Percentiles rank a stretch among this genome's conserved stretches.
Conservation (phyloP, 1,140 invertebrate genomes). For the Rhyacophila brunnea region DNA sequence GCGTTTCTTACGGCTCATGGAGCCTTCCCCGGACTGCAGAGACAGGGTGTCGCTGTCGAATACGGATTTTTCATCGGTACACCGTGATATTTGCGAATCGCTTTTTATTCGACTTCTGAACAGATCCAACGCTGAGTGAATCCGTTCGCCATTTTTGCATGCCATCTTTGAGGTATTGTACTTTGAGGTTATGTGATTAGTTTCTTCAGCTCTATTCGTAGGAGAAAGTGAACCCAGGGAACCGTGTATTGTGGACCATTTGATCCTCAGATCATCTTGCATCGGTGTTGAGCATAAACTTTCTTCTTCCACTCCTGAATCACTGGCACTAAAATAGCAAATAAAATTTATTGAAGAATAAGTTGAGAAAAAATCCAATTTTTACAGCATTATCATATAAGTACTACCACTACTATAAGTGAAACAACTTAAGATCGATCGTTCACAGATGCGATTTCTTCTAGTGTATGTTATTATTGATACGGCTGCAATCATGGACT, state of each 20-base stretch:
- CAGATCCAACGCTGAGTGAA: constrained; percentile 23
- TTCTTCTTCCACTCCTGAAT: constrained; percentile 30
- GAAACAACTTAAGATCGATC: too few species aligned
- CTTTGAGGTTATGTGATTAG: neutral
- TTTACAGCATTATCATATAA: too few species aligned
- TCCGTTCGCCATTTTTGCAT: constrained; percentile 12
- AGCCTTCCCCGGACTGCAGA: neutral
- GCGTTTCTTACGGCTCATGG: constrained; percentile 10
- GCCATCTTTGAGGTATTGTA: neutral
- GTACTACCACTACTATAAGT: too few species aligned
- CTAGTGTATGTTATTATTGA: too few species aligned
- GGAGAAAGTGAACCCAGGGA: constrained; percentile 5
- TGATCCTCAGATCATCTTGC: constrained; percentile 6
- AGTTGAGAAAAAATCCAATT: too few species aligned
- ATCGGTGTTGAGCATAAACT: constrained; percentile 23
- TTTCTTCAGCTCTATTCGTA: neutral
- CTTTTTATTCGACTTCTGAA: constrained; percentile 32
- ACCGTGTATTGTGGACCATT: constrained; percentile 14
- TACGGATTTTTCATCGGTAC: constrained; percentile 11
- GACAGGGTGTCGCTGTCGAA: constrained; percentile 8
- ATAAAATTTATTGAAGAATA: too few species aligned
- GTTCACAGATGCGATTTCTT: too few species aligned
- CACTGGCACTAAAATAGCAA: constrained; percentile 19
- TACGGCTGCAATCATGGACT: too few species aligned
- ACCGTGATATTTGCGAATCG: constrained; percentile 18